Evolutionary conservation across 1,140 invertebrate genomes (phyloP).

Genomic region (Leptopilina boulardi): DNA sequence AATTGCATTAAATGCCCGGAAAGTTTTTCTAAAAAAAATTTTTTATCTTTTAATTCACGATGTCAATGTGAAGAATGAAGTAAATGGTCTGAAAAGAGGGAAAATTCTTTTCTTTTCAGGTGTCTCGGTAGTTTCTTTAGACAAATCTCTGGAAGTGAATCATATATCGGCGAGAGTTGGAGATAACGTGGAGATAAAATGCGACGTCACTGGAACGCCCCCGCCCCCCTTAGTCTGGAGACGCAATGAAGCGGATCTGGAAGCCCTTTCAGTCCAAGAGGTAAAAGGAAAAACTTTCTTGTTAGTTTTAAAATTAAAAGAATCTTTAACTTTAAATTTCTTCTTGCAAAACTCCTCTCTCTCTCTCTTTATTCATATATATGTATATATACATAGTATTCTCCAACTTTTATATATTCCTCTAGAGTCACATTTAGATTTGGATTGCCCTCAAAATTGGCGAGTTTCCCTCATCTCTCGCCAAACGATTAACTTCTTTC

Average conservation of each 20-base stretch:
- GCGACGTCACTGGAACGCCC: slow-evolving; percentile 84
- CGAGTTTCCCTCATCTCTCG: neutral
- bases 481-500: neutral
- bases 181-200: slow-evolving; percentile 89
- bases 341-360: neutral
- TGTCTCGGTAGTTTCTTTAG: slow-evolving; percentile 84
- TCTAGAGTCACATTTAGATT: slow-evolving; percentile 10
- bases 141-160: slow-evolving; percentile 85
- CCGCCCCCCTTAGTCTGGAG: slow-evolving; percentile 85
- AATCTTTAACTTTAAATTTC: slow-evolving; percentile 11
- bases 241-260: slow-evolving; percentile 82
- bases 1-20: too few relatives aligned
- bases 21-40: too few relatives aligned
- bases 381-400: too few relatives aligned
- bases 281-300: slow-evolving; percentile 57
- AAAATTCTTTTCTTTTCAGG: slow-evolving; percentile 72
- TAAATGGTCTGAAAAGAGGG: neutral
- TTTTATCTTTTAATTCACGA: neutral
- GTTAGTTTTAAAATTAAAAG: slow-evolving; percentile 18
- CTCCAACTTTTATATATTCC: neutral
- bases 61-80: neutral
- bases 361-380: too few relatives aligned
- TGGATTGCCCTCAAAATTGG: neutral
- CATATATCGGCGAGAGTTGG: slow-evolving; percentile 82
- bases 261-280: slow-evolving; percentile 80